Base-by-base conservation (phyloP, 2,797 vertebrate species). In the Sebastes vulpes region DNA sequence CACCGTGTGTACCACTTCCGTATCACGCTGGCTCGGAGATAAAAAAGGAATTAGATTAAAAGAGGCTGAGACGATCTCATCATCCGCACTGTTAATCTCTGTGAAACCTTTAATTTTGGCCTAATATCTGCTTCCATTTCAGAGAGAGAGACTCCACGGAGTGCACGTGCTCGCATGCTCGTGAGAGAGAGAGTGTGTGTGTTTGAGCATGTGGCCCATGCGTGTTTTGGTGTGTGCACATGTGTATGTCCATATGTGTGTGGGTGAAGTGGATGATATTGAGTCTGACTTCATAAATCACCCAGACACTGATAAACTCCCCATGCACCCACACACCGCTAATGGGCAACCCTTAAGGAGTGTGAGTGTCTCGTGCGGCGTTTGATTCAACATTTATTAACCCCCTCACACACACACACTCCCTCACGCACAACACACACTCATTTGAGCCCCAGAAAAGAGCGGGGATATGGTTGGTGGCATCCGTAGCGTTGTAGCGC, bases 261-360 rank as follows among this genome's bases (percentile, higher is more conserved):
- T 95, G 94, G 94, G 93, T 95, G 94, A 95, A 95, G 93, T 95
- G 92, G 93, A 95, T 94, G 95, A 95, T 95, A 95, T 95, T 94
- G 95, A 96, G 94, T 94, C 93, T 95, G 95, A 95, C 95, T 96
- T 95, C 94, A 95, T 95, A 95, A 96, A 96, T 96, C 95, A 95
- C 94, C 94, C 92, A 95, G 95, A 96, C 94, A 95, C 94, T 95
- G 94, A 95, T 95, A 94, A 94, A 96, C 94, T 95, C 94, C 95
- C 94, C 93, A 91, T 94, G 93, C 94, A 95, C 93, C 94, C 93
- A 95, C 94, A 94, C 93, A 93, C 92, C 90, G 92, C 92, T 95
- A 95, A 95, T 95, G 94, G 94, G 94, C 94, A 96, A 95, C 94
- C 95, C 95, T 95, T 95, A 95, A 95, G 95, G 94, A 96, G 94